A percentile compares a stretch with the other conserved stretches of the same genome.
Evolutionary conservation across 1,140 invertebrate species (phyloP).

Genomic region (Conus ventricosus): DNA sequence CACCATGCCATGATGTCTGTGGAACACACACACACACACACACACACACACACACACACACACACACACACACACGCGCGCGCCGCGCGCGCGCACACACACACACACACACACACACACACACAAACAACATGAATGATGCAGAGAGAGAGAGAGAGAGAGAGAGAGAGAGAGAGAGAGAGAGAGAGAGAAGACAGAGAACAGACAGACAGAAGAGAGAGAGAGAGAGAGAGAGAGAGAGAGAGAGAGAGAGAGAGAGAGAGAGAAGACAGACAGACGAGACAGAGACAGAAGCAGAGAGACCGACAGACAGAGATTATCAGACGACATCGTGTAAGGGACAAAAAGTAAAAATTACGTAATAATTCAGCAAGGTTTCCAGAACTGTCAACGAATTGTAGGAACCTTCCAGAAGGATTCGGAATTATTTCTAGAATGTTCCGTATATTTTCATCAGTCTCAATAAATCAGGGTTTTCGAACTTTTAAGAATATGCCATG

Average conservation of each 20-base stretch:
- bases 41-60: slow-evolving; percentile 10
- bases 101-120: neutral
- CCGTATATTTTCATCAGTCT: too few relatives aligned
- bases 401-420: too few relatives aligned
- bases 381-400: too few relatives aligned
- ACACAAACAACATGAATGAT: neutral
- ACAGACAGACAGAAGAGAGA: neutral
- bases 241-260: neutral
- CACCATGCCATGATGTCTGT: neutral
- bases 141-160: neutral
- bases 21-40: slow-evolving; percentile 3
- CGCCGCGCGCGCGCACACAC: neutral
- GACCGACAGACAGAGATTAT: too few relatives aligned
- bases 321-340: too few relatives aligned
- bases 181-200: neutral
- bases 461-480: too few relatives aligned
- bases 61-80: neutral
- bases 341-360: too few relatives aligned
- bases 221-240: neutral
- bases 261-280: too few relatives aligned
- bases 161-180: neutral
- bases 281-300: neutral
- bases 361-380: too few relatives aligned
- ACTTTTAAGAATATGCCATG: too few relatives aligned
- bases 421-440: too few relatives aligned